Evolutionary conservation across 2,797 vertebrate species (phyloP), one percentile per base, ranked within the genome.

Genomic region (Coreius guichenoti): DNA sequence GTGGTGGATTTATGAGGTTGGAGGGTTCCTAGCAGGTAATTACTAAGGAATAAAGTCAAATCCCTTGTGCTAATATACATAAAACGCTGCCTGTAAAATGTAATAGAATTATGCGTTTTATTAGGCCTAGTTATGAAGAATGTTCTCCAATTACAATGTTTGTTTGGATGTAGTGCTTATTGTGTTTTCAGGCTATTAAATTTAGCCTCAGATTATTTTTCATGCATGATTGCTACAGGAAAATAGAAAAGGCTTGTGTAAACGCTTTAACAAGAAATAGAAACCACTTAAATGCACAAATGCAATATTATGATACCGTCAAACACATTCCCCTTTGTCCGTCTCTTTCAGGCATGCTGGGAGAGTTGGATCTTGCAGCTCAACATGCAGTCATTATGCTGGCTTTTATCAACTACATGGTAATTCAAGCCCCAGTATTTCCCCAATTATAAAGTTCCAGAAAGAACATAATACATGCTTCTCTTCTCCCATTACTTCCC

Each of bases 1-100:
- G 90, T 98, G 97, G 96, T 98, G 97, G 97, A 94, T 97, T 75
- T 98, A 96, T 80, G 97, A 98, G 90, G 92, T 97, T 0, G 97
- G 97, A 3, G 96, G 95, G 72, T 96, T 99, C 90, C 92, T 98
- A 87, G 94, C 97, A 86, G 98, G 98, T 97, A 90, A 87, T 45
- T 33, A 45, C 1, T 16, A 12, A 31, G 69, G 7, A 69, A 31
- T 63, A 3, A 54, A 49, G 17, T 58, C 39, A 51, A 54, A 39
- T 61, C 16, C 45, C 70, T 69, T 56, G 23, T 56, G 47, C 67
- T 61, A 63, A 36, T n/a, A 63, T 17, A 74, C 56, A n/a, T 19
- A 65, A 65, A 75, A 63, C 2, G 11, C 26, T 58, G 13, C 2
- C 68, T 54, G 23, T 43, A 81, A 26, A 43, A 43, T 56, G 0